Base-by-base conservation (phyloP, 2,888 invertebrate species). In the Troides oblongomaculatus region DNA sequence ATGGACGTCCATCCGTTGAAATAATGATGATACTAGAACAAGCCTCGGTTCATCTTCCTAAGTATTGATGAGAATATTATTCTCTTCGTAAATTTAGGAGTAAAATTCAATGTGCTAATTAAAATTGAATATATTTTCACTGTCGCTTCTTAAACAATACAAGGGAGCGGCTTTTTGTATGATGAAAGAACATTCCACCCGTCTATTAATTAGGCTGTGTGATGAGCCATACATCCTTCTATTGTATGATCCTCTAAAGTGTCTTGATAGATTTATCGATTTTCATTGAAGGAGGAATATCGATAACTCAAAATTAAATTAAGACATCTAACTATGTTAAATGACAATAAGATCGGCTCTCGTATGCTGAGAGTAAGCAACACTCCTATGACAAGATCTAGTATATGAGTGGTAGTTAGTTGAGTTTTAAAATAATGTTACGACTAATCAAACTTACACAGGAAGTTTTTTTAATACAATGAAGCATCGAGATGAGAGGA, bases 201-300 rank as follows among this genome's bases (percentile, higher is more conserved):
- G 25, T 43, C 21, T n/a, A 56, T 56, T 66, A 62, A 62, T 62
- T 61, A 56, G n/a, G 23, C 39, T 23, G 62, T 18, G 36, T 21
- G 56, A 67, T 39, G 66, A 67, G 18, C 43, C 62, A 17, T 21
- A 56, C 18, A 12, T 67, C 62, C 66, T 12, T 25, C 66, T 43
- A 67, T 67, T 67, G 53, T 66, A 21, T 61, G 14, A n/a, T 60
- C 50, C 17, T 53, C n/a, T 53, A 53, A 53, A 0, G 53, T 53
- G 53, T n/a, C 53, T n/a, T n/a, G n/a, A 53, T 53, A 53, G n/a
- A n/a, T n/a, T 53, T 53, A n/a, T 53, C 4, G 12, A 14, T 46
- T 14, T 3, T 46, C 46, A 14, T 14, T 14, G 12, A 46, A 46
- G 1, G 14, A 46, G 14, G 14, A 46, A 46, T 46, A 46, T 14